Conservation (phyloP, 2,888 invertebrate genomes). For the Masnerella sp. region DNA sequence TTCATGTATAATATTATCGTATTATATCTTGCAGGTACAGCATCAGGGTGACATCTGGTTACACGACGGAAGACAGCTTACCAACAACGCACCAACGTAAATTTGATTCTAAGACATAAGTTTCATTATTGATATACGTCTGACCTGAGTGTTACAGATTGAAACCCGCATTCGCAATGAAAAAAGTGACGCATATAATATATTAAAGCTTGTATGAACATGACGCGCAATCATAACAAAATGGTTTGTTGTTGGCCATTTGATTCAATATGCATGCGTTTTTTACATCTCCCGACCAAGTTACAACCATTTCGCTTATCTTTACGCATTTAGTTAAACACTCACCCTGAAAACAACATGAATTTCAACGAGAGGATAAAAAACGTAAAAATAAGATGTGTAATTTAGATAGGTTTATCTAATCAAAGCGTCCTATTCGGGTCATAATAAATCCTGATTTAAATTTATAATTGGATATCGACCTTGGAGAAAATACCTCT, state of each 20-base stretch:
- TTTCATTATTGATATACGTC: too few species aligned
- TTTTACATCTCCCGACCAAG: too few species aligned
- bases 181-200: too few species aligned
- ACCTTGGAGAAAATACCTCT: slow-evolving; percentile 31
- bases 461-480: slow-evolving; percentile 34
- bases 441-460: slow-evolving; percentile 34
- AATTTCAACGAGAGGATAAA: neutral
- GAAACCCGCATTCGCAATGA: too few species aligned
- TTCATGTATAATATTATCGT: slow-evolving; percentile 32
- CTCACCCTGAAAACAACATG: neutral
- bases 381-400: neutral
- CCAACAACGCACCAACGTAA: slow-evolving; percentile 12
- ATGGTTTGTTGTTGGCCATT: too few species aligned
- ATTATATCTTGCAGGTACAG: slow-evolving; percentile 18
- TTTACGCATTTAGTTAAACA: neutral
- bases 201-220: too few species aligned
- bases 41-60: slow-evolving; percentile 47
- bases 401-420: slow-evolving; percentile 28
- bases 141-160: slow-evolving; percentile 8
- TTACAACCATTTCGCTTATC: too few species aligned
- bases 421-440: slow-evolving; percentile 18
- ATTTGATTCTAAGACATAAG: too few species aligned
- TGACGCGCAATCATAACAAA: too few species aligned
- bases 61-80: slow-evolving; percentile 44
- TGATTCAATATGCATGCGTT: too few species aligned